Evolutionary conservation across 2,888 invertebrate species (phyloP).

Genomic region (Melangyna quadrimaculata): DNA sequence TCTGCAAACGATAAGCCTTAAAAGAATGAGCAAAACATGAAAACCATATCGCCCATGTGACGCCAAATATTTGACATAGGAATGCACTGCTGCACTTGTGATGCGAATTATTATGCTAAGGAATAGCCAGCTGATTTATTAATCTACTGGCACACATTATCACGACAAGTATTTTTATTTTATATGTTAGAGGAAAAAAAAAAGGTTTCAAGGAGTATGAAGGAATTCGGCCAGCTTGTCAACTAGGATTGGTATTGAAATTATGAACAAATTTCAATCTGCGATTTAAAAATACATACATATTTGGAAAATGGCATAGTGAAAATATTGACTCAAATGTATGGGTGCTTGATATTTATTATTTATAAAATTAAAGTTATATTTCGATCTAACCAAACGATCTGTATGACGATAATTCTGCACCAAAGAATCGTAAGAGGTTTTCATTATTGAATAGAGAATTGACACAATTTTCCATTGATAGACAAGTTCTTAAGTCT

Average conservation of each 20-base stretch:
- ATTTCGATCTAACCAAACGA: too few relatives aligned
- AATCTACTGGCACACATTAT: constrained; percentile 53
- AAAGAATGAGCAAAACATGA: not conserved
- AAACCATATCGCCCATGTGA: constrained; percentile 43
- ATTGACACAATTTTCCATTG: too few relatives aligned
- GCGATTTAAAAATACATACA: not conserved
- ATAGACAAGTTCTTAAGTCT: too few relatives aligned
- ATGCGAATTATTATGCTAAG: constrained; percentile 2
- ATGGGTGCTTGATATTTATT: too few relatives aligned
- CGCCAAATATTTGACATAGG: constrained; percentile 61
- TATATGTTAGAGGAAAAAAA: not conserved
- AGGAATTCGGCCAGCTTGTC: constrained; percentile 5
- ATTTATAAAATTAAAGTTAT: too few relatives aligned
- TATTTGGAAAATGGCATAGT: not conserved
- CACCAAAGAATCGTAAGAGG: too few relatives aligned
- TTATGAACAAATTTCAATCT: not conserved
- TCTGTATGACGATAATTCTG: too few relatives aligned
- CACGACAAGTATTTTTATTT: constrained; percentile 10
- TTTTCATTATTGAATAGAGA: too few relatives aligned
- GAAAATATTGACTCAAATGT: not conserved
- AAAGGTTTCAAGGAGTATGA: not conserved
- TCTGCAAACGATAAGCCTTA: not conserved
- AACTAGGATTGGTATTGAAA: not conserved
- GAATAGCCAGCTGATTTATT: constrained; percentile 63
- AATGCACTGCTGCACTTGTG: constrained; percentile 38